Percentiles rank a stretch among this genome's conserved stretches.
phyloP scores from a whole-genome alignment of 2,113 vertebrate genomes.

The Anolis carolinensis region DNA sequence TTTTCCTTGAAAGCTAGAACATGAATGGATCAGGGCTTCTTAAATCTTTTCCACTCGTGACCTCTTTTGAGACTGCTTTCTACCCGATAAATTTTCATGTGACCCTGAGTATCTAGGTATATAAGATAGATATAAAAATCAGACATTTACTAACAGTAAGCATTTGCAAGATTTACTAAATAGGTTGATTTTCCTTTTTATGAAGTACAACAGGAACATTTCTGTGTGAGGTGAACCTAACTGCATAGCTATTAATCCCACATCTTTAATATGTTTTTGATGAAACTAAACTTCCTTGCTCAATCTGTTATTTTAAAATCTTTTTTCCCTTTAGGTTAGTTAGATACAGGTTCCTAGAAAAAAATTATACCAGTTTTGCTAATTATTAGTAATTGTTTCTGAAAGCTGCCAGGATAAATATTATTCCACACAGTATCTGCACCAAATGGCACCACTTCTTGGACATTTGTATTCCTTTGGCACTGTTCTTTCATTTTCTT shows the following conservation, averaged over 20 bases:
- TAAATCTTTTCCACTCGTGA: too few species aligned
- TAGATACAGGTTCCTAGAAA: background rate
- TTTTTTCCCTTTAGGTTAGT: background rate
- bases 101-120: too few species aligned
- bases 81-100: too few species aligned
- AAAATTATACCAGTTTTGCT: background rate
- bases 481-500: background rate
- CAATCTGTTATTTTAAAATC: background rate
- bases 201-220: too few species aligned
- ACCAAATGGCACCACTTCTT: background rate
- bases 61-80: too few species aligned
- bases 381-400: background rate
- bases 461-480: background rate
- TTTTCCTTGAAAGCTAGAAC: too few species aligned
- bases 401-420: background rate
- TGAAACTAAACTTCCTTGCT: background rate
- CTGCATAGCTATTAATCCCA: slow-evolving; percentile 31
- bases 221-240: background rate
- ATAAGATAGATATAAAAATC: too few species aligned
- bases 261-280: background rate
- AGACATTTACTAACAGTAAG: too few species aligned
- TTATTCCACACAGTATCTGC: rapidly evolving
- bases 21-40: too few species aligned
- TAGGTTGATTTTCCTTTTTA: too few species aligned
- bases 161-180: too few species aligned